phyloP scores from a whole-genome alignment of 2,888 invertebrate genomes.

The Automeris io region DNA sequence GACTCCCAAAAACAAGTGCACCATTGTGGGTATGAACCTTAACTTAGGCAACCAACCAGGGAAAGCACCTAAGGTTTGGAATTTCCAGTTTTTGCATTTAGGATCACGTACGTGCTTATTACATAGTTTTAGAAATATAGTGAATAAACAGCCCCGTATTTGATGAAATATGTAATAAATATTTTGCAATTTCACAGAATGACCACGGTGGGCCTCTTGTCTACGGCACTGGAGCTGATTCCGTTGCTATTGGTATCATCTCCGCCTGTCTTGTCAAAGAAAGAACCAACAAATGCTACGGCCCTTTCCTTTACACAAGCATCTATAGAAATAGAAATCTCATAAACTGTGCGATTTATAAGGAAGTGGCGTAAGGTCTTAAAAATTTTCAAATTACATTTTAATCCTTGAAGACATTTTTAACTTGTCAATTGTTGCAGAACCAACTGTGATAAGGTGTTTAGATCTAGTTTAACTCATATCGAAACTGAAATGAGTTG shows the following conservation, averaged over 20 bases:
- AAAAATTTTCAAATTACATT: neutral
- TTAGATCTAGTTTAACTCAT: slow-evolving; percentile 43
- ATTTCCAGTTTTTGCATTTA: too few relatives aligned
- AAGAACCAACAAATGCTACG: slow-evolving; percentile 44
- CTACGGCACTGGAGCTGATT: slow-evolving; percentile 26
- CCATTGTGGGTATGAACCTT: too few relatives aligned
- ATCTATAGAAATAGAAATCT: slow-evolving; percentile 42
- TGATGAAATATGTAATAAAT: neutral
- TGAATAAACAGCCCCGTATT: too few relatives aligned
- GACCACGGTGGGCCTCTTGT: slow-evolving; percentile 54
- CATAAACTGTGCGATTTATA: slow-evolving; percentile 49
- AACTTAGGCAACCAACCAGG: too few relatives aligned
- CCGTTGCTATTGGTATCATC: slow-evolving; percentile 47
- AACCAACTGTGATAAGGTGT: slow-evolving; percentile 39
- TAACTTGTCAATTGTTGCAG: slow-evolving; percentile 24
- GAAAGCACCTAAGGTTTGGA: too few relatives aligned
- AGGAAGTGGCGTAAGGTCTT: slow-evolving; percentile 33
- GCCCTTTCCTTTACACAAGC: slow-evolving; percentile 54
- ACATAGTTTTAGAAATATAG: too few relatives aligned
- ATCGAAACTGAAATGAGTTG: slow-evolving; percentile 41
- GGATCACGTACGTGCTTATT: too few relatives aligned
- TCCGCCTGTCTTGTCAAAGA: slow-evolving; percentile 53
- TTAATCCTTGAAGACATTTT: neutral
- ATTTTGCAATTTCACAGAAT: slow-evolving; percentile 29
- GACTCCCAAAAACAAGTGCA: too few relatives aligned